Base-by-base conservation (phyloP, 2,797 vertebrate genomes). In the Bufotes viridis region DNA sequence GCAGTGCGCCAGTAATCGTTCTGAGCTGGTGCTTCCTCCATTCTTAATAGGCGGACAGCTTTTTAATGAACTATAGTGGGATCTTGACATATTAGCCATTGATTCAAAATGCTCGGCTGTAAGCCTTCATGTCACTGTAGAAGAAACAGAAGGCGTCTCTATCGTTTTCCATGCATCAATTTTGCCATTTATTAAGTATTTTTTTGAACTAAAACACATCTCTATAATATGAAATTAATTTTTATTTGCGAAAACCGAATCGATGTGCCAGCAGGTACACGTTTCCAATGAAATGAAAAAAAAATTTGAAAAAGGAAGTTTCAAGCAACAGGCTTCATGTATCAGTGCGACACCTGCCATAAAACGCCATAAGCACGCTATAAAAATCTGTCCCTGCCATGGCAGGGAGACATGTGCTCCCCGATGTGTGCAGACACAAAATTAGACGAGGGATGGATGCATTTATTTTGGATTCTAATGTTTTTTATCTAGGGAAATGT, bases 391-490 rank as follows among this genome's bases (percentile, higher is more conserved):
- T 18, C 18, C n/a, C 69, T 7, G 13, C 69, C 11, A 26, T 15
- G 15, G 26, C 8, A 42, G 2, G n/a, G 42, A 75, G 11, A 12
- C 26, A 20, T 1, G 70, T 3, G 42, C 42, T 3, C 42, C 42
- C 6, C 42, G 42, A 42, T 57, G 20, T 61, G 22, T 20, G 58
- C 26, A 24, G 79, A 82, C 67, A 22, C 63, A 67, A 82, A 87
- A 81, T 79, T 7, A 58, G 86, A 29, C 60, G 49, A n/a, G n/a
- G 51, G 72, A 29, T 58, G 8, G 17, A 69, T 51, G 57, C 51
- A 60, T 83, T 51, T 57, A 79, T 58, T 65, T 65, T 51, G 49
- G 24, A 82, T 82, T 29, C 8, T 82, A 75, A 34, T 87, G 60
- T 24, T 67, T 42, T 78, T 26, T 87, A 58, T 49, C 55, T 49